Base-by-base conservation (phyloP, 2,113 vertebrate genomes). In the Hydrolagus affinis region DNA sequence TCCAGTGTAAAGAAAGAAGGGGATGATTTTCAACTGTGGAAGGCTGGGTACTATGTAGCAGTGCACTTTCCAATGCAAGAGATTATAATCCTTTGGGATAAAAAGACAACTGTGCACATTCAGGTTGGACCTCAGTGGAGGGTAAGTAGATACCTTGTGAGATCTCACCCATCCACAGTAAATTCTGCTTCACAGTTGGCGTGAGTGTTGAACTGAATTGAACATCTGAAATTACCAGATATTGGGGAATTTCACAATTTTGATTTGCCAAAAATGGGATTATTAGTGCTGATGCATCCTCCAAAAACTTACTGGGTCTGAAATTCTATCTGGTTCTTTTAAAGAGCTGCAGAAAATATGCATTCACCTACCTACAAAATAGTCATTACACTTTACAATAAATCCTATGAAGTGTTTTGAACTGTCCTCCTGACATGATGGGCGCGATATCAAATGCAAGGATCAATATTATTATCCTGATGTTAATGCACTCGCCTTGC, bases 41-140 rank as follows among this genome's bases (percentile, higher is more conserved):
- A 94, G 87, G 96, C 96, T 19, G 97, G 97, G 10, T 95, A 96
- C 90, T 99, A 99, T 88, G 94, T 93, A 0, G 96, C 95, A 86
- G 92, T 98, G 78, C 94, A 97, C 87, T 97, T 98, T 89, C 93
- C 96, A 86, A 94, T 93, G 87, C 90, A 96, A 87, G 96, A 98
- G 73, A 92, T 99, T 88, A 99, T 95, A 57, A 86, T 99, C 89
- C 94, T 99, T 68, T 99, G 98, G 98, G 98, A 99, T 89, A 95
- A 92, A 88, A 99, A 98, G 92, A 99, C 98, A 56, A 99, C 96
- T 68, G 93, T 99, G 0, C 98, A 99, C 87, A 93, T 99, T 88
- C 96, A 96, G 92, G 95, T 94, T 85, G 98, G 98, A 88, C 96
- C 96, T 85, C 95, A 86, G 60, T 99, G 97, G 98, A 98, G 98